Conservation (phyloP, 2,797 vertebrate genomes). For the Pseudocheirus occidentalis region DNA sequence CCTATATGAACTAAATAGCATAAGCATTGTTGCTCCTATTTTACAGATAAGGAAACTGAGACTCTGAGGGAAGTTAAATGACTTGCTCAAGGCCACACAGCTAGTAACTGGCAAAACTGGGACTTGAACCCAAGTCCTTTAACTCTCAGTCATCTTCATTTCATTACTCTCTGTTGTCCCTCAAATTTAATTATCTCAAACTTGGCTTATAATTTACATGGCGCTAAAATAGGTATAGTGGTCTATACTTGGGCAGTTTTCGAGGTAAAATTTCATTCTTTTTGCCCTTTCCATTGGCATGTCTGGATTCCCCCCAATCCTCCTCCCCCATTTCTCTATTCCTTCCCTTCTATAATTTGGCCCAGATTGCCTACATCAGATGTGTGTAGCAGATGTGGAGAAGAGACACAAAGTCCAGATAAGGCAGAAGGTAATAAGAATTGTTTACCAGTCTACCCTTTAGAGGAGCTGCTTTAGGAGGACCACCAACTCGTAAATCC, state of each 20-base stretch:
- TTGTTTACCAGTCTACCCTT: background rate
- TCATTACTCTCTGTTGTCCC: background rate
- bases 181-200: background rate
- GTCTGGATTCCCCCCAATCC: background rate
- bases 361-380: constrained; percentile 15
- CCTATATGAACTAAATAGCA: background rate
- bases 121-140: background rate
- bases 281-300: constrained; percentile 5
- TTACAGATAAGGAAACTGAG: background rate
- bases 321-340: background rate
- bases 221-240: background rate
- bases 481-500: background rate
- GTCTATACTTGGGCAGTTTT: background rate
- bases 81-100: background rate
- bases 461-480: background rate
- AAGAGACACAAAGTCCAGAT: background rate
- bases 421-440: background rate
- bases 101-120: background rate
- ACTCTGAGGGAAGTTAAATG: background rate
- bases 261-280: constrained; percentile 27
- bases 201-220: background rate
- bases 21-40: background rate
- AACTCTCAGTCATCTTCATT: background rate
- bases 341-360: constrained; percentile 13
- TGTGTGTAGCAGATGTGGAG: background rate